phyloP scores from a whole-genome alignment of 1,140 invertebrate genomes.

The Saccostrea cuccullata region DNA sequence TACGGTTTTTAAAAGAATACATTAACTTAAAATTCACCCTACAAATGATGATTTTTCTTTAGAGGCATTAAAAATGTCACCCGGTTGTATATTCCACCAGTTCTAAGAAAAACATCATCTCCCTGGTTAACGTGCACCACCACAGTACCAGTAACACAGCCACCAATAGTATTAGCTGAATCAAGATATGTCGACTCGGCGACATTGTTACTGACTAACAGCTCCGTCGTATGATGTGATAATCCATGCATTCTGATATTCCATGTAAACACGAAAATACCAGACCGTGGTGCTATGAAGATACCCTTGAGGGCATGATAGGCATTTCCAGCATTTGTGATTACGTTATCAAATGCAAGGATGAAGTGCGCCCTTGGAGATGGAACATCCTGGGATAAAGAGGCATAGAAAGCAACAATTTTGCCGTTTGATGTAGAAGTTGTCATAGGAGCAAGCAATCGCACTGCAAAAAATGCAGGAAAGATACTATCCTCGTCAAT shows the following conservation, averaged over 20 bases:
- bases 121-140: neutral
- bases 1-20: neutral
- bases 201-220: neutral
- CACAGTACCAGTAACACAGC: neutral
- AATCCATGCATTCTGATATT: neutral
- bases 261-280: neutral
- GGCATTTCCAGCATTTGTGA: neutral
- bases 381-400: neutral
- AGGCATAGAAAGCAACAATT: neutral
- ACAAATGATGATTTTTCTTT: neutral
- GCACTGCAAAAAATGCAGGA: too few species aligned
- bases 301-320: neutral
- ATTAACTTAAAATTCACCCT: neutral
- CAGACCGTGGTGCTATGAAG: neutral
- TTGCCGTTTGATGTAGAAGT: too few species aligned
- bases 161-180: neutral
- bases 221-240: neutral
- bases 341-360: neutral
- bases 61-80: neutral
- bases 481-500: too few species aligned
- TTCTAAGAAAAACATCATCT: neutral
- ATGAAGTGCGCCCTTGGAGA: neutral
- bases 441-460: too few species aligned
- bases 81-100: neutral
- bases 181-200: neutral